Base-by-base conservation (phyloP, 1,140 invertebrate genomes). In the Drosophila elegans region DNA sequence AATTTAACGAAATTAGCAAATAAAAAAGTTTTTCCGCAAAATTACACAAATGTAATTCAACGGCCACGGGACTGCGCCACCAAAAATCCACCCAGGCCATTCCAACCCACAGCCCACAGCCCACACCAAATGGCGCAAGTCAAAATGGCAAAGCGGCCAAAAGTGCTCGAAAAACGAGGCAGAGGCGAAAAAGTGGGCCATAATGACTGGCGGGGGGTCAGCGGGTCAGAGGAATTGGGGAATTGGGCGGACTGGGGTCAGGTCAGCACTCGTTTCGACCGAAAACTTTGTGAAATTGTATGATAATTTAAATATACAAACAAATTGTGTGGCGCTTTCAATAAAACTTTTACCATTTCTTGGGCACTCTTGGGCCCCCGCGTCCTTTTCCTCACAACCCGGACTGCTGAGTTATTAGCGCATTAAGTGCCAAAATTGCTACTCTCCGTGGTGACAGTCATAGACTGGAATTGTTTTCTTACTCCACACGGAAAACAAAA, bases 241-340 rank as follows among this genome's bases (percentile, higher is more conserved):
- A n/a, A 21, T 13, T n/a, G 29, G 53, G 25, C 10, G n/a, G 54
- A 12, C 39, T 42, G 39, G 38, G 27, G 42, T 51, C 54, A 51
- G 55, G 73, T 63, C 48, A 27, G 82, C 78, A 61, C 71, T 86
- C 78, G 81, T 86, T 86, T 86, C 72, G 48, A 53, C 48, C 66
- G 49, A 81, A 86, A 86, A 86, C 57, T 66, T 86, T 86, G 48
- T 57, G 66, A 80, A 88, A 88, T 88, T 88, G 77, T 88, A 88
- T 88, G 82, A 88, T 86, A 86, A 88, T 88, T 88, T 88, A 84
- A 88, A 89, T 88, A 88, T 88, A 89, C 84, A 88, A 88, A 88
- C 84, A 88, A 88, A 88, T 88, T 88, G 84, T 88, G 84, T 89
- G 84, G 84, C 84, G 79, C 80, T 89, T 88, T 89, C 84, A 89